Percentiles rank a stretch among this genome's conserved stretches.
phyloP scores from a whole-genome alignment of 2,888 invertebrate genomes.

The Phorcus lineatus region DNA sequence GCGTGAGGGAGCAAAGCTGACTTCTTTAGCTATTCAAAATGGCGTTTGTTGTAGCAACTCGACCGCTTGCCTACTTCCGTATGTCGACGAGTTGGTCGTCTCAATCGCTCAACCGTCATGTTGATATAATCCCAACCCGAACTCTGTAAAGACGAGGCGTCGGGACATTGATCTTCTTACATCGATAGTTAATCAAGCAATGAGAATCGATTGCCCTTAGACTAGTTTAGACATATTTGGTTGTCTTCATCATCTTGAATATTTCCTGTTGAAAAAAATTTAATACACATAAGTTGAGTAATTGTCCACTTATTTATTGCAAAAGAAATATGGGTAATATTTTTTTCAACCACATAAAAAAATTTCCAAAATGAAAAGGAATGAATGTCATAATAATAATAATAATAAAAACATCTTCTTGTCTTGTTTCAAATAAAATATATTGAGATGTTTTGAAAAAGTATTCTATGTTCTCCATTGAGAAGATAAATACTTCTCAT shows the following conservation, averaged over 20 bases:
- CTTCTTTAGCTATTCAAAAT: slow-evolving; percentile 45
- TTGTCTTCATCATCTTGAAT: background rate
- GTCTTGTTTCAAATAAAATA: too few relatives aligned
- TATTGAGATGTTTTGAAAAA: too few relatives aligned
- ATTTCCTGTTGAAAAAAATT: background rate
- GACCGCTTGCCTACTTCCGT: slow-evolving; percentile 47
- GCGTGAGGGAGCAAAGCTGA: background rate
- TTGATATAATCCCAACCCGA: background rate
- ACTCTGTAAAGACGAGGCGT: background rate
- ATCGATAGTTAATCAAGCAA: background rate
- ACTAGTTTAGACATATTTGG: background rate
- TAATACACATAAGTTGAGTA: background rate
- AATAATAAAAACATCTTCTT: too few relatives aligned
- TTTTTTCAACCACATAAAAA: too few relatives aligned
- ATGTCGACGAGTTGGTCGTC: background rate
- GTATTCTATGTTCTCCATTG: too few relatives aligned
- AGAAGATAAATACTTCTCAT: too few relatives aligned
- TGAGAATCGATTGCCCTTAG: background rate
- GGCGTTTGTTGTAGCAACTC: slow-evolving; percentile 71
- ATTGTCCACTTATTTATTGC: background rate
- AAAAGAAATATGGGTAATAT: too few relatives aligned
- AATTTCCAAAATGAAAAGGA: too few relatives aligned
- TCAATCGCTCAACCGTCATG: background rate
- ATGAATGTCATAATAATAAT: too few relatives aligned
- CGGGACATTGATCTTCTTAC: background rate